Evolutionary conservation across 2,888 invertebrate species (phyloP).

Genomic region (Hololepta plana): DNA sequence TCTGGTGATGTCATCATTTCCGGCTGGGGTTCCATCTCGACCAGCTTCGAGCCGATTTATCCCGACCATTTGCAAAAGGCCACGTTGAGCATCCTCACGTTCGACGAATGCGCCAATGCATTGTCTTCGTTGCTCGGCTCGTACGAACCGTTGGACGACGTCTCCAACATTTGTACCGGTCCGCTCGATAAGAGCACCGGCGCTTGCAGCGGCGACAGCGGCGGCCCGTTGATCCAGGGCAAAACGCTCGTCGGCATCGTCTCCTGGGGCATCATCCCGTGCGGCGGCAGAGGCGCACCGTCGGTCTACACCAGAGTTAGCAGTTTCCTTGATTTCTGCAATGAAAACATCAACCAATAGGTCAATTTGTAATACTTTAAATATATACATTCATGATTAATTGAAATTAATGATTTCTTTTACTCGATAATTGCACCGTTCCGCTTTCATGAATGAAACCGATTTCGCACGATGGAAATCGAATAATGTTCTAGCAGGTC

Average conservation of each 20-base stretch:
- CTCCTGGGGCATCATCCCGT: constrained; percentile 35
- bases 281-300: constrained; percentile 32
- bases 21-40: constrained; percentile 29
- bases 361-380: no score
- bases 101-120: constrained; percentile 23
- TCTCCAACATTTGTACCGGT: constrained; percentile 34
- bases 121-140: constrained; percentile 23
- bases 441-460: no score
- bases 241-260: constrained; percentile 27
- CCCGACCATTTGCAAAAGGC: constrained; percentile 31
- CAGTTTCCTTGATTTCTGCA: constrained; percentile 30
- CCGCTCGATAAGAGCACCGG: constrained; percentile 27
- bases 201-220: constrained; percentile 37
- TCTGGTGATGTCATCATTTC: constrained; percentile 21
- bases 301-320: constrained; percentile 34
- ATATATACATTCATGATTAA: no score
- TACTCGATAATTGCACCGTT: no score
- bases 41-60: constrained; percentile 17
- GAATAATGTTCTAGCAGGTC: no score
- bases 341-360: constrained; percentile 5
- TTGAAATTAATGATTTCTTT: no score
- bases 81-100: constrained; percentile 7
- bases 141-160: constrained; percentile 25
- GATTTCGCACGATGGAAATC: no score
- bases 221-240: constrained; percentile 32